These are phyloP conservation scores for Drosophila dives DNA, from an alignment of 2,888 invertebrate species.

Conservation along the genomic window DNA sequence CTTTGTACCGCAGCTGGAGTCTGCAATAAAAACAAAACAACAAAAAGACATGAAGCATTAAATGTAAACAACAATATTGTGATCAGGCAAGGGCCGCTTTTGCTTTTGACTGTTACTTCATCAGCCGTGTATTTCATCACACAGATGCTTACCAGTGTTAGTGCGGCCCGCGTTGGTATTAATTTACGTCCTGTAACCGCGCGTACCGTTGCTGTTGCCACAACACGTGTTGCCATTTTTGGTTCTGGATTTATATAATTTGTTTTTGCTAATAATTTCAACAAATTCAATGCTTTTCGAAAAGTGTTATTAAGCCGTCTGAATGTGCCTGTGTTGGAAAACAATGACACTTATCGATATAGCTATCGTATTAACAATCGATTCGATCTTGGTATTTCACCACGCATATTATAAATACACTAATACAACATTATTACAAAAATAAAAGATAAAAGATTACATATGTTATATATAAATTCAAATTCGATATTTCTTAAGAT, in stretches of 20 bases:
- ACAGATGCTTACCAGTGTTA: slow-evolving; percentile 87
- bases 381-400: slow-evolving; percentile 5
- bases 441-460: not conserved
- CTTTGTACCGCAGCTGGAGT: slow-evolving; percentile 94
- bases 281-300: slow-evolving; percentile 54
- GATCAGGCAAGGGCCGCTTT: not conserved
- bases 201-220: slow-evolving; percentile 95
- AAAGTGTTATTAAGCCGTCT: slow-evolving; percentile 50
- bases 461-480: not conserved
- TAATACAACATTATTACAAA: not conserved
- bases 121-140: slow-evolving; percentile 37
- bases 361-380: slow-evolving; percentile 9
- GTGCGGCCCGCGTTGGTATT: slow-evolving; percentile 93
- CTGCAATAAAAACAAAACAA: slow-evolving; percentile 82
- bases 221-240: slow-evolving; percentile 90
- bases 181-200: slow-evolving; percentile 92
- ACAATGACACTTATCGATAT: slow-evolving; percentile 1
- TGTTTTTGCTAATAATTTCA: slow-evolving; percentile 65
- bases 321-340: slow-evolving; percentile 34
- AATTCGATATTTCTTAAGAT: not conserved
- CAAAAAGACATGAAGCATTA: not conserved
- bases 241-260: slow-evolving; percentile 65
- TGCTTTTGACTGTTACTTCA: slow-evolving; percentile 49
- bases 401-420: not conserved
- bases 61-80: slow-evolving; percentile 35